A percentile compares a stretch with the other conserved stretches of the same genome.
Conservation (phyloP, 2,797 vertebrate species). For the Phrynocephalus vlangalii region DNA sequence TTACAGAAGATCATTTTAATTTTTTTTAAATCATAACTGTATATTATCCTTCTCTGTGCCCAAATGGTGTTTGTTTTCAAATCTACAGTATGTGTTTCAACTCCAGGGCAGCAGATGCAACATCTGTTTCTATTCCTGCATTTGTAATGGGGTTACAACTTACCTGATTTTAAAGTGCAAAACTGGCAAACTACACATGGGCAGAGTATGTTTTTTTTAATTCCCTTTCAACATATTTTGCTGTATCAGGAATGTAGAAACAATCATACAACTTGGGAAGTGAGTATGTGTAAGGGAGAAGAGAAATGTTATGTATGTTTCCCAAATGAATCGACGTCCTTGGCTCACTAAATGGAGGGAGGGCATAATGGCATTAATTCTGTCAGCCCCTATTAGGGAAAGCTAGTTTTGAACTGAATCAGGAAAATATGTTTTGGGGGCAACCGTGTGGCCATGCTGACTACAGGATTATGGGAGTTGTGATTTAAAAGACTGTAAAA, state of each 20-base stretch:
- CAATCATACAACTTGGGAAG: not conserved
- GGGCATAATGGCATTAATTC: no score
- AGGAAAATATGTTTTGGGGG: no score
- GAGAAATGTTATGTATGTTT: not conserved
- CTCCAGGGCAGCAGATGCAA: not conserved
- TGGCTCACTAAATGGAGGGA: not conserved
- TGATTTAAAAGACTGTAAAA: no score
- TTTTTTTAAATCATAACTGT: no score
- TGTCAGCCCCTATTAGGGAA: no score
- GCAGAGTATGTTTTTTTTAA: not conserved
- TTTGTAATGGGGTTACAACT: not conserved
- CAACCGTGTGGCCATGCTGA: no score
- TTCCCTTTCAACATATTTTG: not conserved
- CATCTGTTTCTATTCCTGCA: not conserved
- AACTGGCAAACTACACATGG: not conserved
- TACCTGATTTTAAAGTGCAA: not conserved
- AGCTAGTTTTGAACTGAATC: no score
- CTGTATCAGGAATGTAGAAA: not conserved
- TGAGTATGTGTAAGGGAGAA: not conserved
- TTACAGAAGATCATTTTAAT: no score
- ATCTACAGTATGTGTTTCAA: no score
- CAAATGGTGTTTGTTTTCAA: no score
- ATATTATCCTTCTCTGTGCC: no score
- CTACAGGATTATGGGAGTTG: no score
- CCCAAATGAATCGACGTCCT: not conserved